These are phyloP conservation scores for Eudemis profundana DNA, from an alignment of 2,888 invertebrate species.

Conservation along the genomic window DNA sequence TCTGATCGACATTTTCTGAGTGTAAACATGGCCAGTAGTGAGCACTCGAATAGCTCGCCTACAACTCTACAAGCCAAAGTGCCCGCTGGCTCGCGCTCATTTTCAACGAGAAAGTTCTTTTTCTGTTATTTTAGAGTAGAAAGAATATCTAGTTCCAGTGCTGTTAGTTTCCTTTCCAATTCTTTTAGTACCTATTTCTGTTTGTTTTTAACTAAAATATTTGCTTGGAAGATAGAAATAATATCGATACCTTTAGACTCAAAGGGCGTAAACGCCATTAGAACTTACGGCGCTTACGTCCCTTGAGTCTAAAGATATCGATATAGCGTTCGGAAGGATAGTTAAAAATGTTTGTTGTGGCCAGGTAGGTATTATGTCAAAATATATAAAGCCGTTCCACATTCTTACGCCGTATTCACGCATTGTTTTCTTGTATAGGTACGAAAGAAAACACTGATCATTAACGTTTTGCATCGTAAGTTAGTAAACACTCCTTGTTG, in stretches of 20 bases:
- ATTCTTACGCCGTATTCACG: constrained; percentile 35
- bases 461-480: constrained; percentile 27
- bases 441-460: constrained; percentile 37
- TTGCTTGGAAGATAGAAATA: no score
- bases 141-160: background rate
- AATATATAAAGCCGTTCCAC: constrained; percentile 17
- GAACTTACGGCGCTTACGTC: no score
- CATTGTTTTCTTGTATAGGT: constrained; percentile 36
- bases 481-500: constrained; percentile 42
- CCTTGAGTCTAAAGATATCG: no score
- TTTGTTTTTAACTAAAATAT: background rate
- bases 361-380: no score
- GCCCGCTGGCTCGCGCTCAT: background rate
- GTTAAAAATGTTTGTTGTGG: no score
- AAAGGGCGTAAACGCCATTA: no score
- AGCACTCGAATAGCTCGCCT: background rate
- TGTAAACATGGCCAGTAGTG: background rate
- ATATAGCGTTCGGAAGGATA: no score
- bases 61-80: background rate
- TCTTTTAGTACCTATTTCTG: no score
- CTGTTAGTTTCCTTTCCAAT: background rate
- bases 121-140: background rate
- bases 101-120: background rate
- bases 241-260: no score
- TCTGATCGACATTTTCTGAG: background rate